Percentiles rank a stretch among this genome's conserved stretches.
Conservation (phyloP, 2,888 invertebrate genomes). For the Unio pictorum region DNA sequence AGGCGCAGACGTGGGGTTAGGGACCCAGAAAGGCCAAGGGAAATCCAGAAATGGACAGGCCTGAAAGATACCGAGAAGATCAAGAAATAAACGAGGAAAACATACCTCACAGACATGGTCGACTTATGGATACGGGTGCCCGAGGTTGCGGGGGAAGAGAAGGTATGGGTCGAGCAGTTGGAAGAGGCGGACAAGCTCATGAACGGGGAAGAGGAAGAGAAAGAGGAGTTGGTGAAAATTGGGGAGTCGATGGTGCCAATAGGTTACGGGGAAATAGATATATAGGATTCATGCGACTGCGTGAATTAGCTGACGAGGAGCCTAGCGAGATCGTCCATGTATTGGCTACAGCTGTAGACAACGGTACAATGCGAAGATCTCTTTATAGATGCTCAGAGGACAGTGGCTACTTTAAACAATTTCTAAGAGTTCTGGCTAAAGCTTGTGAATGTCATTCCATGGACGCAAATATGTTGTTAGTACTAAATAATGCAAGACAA, state of each 20-base stretch:
- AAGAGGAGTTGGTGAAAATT: too few species aligned
- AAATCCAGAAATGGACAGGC: too few species aligned
- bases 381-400: conserved; percentile 4
- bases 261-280: not conserved
- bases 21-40: too few species aligned
- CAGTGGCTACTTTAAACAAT: conserved; percentile 7
- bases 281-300: conserved; percentile 6
- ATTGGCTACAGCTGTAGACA: conserved; percentile 6
- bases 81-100: too few species aligned
- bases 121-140: conserved; percentile 5
- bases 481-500: conserved; percentile 22
- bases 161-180: not conserved
- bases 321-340: conserved; percentile 12
- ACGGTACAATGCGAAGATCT: conserved; percentile 11
- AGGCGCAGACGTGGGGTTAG: too few species aligned
- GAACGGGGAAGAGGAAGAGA: too few species aligned
- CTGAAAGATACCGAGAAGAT: too few species aligned
- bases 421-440: conserved; percentile 23
- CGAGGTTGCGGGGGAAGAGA: not conserved
- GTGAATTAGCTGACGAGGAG: conserved; percentile 11
- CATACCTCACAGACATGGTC: conserved; percentile 1
- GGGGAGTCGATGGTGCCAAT: too few species aligned
- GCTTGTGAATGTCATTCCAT: conserved; percentile 25
- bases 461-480: conserved; percentile 16
- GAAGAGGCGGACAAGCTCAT: too few species aligned